phyloP scores from a whole-genome alignment of 64 coral and sea anemone species.

The Montipora foliosa region DNA sequence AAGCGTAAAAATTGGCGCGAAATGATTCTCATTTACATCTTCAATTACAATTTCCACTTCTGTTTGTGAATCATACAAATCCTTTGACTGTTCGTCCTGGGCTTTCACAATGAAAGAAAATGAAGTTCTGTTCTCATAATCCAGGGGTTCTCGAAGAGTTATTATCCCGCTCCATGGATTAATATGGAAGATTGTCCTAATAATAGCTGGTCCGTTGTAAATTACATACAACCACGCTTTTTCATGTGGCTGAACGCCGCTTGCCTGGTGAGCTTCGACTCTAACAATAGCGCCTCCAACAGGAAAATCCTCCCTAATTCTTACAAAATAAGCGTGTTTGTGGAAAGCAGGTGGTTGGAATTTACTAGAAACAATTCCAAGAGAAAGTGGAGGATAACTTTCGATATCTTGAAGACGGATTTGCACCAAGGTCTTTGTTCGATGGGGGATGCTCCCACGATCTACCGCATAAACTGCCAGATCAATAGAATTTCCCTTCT shows the following conservation, averaged over 20 bases:
- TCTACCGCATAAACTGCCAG: slow-evolving; percentile 81
- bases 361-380: slow-evolving; percentile 2
- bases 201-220: slow-evolving; percentile 15
- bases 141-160: slow-evolving; percentile 75
- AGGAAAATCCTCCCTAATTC: slow-evolving; percentile 93
- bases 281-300: slow-evolving; percentile 73
- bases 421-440: slow-evolving; percentile 70
- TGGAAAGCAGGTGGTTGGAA: slow-evolving; percentile 39
- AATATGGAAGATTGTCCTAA: slow-evolving; percentile 71
- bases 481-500: slow-evolving; percentile 79
- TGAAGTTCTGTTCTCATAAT: slow-evolving; percentile 56
- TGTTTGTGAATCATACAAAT: slow-evolving; percentile 29
- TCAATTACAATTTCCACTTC: slow-evolving; percentile 66
- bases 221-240: slow-evolving; percentile 50
- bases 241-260: slow-evolving; percentile 19
- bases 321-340: slow-evolving; percentile 76
- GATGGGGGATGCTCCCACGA: slow-evolving; percentile 62
- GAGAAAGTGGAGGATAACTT: slow-evolving; percentile 56
- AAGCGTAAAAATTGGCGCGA: slow-evolving; percentile 68
- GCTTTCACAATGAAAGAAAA: slow-evolving; percentile 61
- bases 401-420: slow-evolving; percentile 68
- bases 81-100: background rate
- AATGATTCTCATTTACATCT: slow-evolving; percentile 83
- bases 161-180: slow-evolving; percentile 90
- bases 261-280: slow-evolving; percentile 35